Percentiles rank a stretch among this genome's conserved stretches.
Evolutionary conservation across 2,888 invertebrate species (phyloP).

Genomic region (Trachelus tabidus): DNA sequence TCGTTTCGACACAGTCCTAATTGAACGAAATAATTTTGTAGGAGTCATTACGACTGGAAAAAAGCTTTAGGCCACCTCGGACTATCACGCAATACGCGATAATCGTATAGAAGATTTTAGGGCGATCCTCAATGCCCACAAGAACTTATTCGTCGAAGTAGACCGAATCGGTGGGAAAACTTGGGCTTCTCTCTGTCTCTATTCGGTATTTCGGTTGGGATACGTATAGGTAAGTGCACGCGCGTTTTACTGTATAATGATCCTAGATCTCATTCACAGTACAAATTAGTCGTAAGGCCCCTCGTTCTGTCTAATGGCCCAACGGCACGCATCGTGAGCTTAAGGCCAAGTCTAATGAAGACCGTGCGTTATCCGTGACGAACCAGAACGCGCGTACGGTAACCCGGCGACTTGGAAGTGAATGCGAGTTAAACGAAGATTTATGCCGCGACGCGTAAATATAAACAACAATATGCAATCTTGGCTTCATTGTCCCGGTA

Average conservation of each 20-base stretch:
- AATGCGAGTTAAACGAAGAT: conserved; percentile 65
- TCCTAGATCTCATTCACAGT: conserved; percentile 62
- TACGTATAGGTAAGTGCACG: neutral
- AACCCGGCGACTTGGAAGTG: conserved; percentile 37
- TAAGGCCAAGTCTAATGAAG: conserved; percentile 55
- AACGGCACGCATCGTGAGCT: conserved; percentile 58
- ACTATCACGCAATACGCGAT: neutral
- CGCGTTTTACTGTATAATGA: conserved; percentile 41
- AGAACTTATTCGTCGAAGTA: neutral
- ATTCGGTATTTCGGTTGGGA: neutral
- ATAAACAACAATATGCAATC: conserved; percentile 66
- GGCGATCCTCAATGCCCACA: neutral
- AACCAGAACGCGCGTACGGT: conserved; percentile 32
- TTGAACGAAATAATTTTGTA: neutral
- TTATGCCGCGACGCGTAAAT: conserved; percentile 62
- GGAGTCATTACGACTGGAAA: neutral
- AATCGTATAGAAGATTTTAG: neutral
- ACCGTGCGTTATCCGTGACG: conserved; percentile 62
- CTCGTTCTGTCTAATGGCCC: conserved; percentile 52
- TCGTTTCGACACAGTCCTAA: neutral
- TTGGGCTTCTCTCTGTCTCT: neutral
- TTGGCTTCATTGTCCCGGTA: conserved; percentile 54
- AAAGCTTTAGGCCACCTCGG: neutral
- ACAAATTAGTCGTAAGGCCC: conserved; percentile 61
- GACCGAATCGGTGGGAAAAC: neutral